Percentiles rank a stretch among this genome's conserved stretches.
These are phyloP conservation scores for Ursus arctos DNA, from an alignment of 2,113 vertebrate genomes.

Conservation along the genomic window DNA sequence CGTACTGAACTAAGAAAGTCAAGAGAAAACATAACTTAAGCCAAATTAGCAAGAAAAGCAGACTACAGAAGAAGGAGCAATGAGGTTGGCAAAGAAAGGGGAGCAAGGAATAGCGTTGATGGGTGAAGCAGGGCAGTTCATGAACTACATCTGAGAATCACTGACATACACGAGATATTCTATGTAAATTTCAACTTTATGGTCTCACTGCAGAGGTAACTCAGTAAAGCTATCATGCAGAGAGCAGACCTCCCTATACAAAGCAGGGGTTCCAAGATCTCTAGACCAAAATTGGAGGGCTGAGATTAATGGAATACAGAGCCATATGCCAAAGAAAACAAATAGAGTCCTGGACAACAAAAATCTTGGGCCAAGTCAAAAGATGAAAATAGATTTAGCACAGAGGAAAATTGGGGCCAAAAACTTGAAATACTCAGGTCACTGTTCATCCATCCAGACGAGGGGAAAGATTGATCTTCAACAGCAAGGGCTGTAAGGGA, in stretches of 20 bases:
- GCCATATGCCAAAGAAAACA: neutral
- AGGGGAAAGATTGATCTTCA: neutral
- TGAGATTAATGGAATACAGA: neutral
- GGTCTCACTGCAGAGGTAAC: neutral
- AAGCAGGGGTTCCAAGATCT: neutral
- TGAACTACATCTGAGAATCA: no score
- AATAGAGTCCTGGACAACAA: rapidly evolving
- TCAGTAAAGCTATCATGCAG: no score
- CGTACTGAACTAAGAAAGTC: neutral
- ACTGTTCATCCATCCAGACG: neutral
- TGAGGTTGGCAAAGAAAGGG: neutral
- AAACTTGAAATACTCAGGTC: neutral
- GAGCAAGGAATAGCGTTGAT: neutral
- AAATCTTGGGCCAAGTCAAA: neutral
- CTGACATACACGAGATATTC: rapidly evolving
- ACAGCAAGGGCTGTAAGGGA: neutral
- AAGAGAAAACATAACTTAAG: neutral
- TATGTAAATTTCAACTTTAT: neutral
- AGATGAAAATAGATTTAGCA: neutral
- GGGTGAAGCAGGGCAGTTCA: rapidly evolving
- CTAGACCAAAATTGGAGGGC: neutral
- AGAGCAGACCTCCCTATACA: neutral
- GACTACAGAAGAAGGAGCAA: neutral
- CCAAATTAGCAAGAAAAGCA: neutral
- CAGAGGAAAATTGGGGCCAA: neutral